Conservation (phyloP, 2,888 invertebrate genomes). For the Lepas anatifera region DNA sequence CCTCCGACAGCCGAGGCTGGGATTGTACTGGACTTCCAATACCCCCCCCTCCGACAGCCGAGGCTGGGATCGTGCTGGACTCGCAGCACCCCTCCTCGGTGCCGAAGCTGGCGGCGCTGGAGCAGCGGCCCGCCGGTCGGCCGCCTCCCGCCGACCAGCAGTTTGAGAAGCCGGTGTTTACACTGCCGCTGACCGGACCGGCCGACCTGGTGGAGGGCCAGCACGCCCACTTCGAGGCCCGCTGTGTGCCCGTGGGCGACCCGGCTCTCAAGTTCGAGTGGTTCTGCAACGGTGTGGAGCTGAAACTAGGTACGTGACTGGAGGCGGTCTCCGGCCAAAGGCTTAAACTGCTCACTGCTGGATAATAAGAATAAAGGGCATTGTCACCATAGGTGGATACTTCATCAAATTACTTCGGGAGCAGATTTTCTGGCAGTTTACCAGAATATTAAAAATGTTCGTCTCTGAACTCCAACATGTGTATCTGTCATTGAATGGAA, state of each 20-base stretch:
- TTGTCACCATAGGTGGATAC: no score
- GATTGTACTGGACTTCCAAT: no score
- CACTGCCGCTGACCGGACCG: conserved; percentile 71
- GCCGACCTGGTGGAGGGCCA: conserved; percentile 85
- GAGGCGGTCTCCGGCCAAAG: no score
- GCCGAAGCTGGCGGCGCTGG: conserved; percentile 74
- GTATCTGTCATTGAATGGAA: no score
- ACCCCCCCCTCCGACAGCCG: no score
- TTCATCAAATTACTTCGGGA: no score
- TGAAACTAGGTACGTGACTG: conserved; percentile 68
- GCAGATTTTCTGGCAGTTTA: no score
- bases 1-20: no score
- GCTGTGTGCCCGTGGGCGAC: conserved; percentile 88
- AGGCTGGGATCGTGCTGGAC: conserved; percentile 74
- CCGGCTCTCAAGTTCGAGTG: conserved; percentile 84
- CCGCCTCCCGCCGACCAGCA: conserved; percentile 33
- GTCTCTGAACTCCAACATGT: no score
- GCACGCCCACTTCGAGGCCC: conserved; percentile 78
- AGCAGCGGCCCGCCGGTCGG: conserved; percentile 42
- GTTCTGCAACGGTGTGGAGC: conserved; percentile 87
- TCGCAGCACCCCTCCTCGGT: conserved; percentile 89
- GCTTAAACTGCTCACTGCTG: no score
- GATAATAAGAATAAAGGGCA: no score
- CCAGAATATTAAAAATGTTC: no score
- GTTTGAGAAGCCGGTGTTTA: conserved; percentile 86